phyloP scores from a whole-genome alignment of 2,888 invertebrate species.

The Drosophila ezoana region DNA sequence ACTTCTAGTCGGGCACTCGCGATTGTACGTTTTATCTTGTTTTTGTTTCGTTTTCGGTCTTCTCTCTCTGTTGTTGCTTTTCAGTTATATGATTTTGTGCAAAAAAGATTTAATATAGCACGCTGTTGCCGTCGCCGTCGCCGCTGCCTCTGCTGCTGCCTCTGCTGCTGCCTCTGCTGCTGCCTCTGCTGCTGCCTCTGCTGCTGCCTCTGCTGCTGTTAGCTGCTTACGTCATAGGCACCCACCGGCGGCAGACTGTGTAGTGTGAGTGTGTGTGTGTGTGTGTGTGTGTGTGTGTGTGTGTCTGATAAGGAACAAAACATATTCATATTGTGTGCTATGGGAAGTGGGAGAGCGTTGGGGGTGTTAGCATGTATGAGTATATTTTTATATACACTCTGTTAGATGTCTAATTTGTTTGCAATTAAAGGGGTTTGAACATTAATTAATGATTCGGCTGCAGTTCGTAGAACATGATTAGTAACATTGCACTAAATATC shows the following conservation, averaged over 20 bases:
- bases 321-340: conserved; percentile 17
- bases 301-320: conserved; percentile 64
- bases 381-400: conserved; percentile 5
- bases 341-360: conserved; percentile 18
- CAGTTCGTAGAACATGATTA: background rate
- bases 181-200: too few relatives aligned
- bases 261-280: conserved; percentile 27
- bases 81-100: conserved; percentile 42
- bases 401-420: conserved; percentile 10
- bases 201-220: conserved; percentile 31
- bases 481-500: background rate
- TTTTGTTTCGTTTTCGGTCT: conserved; percentile 30
- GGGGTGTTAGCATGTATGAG: background rate
- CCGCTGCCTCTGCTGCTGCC: too few relatives aligned
- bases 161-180: too few relatives aligned
- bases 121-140: conserved; percentile 30
- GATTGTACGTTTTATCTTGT: conserved; percentile 24
- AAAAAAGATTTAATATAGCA: conserved; percentile 68
- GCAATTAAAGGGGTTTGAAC: conserved; percentile 12
- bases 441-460: conserved; percentile 1
- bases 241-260: conserved; percentile 25
- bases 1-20: background rate
- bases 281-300: conserved; percentile 30
- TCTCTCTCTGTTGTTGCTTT: conserved; percentile 35
- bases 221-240: conserved; percentile 68